Evolutionary conservation across 1,140 invertebrate genomes (phyloP).

Genomic region (Zophobas morio): DNA sequence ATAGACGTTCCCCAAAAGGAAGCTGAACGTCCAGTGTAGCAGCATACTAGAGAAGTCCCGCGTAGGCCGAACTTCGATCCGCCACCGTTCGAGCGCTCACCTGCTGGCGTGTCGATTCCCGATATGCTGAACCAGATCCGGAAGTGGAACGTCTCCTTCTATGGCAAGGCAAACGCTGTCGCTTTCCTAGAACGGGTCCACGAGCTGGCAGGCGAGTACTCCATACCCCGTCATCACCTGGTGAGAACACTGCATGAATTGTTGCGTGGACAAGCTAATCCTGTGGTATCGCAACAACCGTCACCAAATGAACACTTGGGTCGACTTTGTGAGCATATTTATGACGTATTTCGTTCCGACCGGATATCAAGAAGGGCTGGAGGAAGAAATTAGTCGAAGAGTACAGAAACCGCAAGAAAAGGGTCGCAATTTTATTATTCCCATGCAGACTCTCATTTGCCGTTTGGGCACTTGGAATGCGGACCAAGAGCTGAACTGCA

Average conservation of each 20-base stretch:
- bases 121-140: too few species aligned
- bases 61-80: too few species aligned
- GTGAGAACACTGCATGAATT: not conserved
- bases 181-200: conserved; percentile 3
- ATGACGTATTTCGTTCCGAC: not conserved
- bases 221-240: not conserved
- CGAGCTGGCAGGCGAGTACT: not conserved
- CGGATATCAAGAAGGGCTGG: not conserved
- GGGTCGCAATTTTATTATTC: not conserved
- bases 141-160: too few species aligned
- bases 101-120: too few species aligned
- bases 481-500: not conserved
- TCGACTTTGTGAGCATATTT: not conserved
- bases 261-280: not conserved
- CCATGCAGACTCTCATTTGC: not conserved
- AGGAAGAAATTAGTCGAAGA: conserved; percentile 3
- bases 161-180: too few species aligned
- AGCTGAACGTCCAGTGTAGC: too few species aligned
- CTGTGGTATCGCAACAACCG: not conserved
- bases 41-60: too few species aligned
- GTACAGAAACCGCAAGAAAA: conserved; percentile 1
- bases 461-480: not conserved
- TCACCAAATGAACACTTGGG: not conserved
- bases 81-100: too few species aligned
- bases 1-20: too few species aligned